phyloP scores from a whole-genome alignment of 2,888 invertebrate genomes.

The Diachrysia chrysitis region DNA sequence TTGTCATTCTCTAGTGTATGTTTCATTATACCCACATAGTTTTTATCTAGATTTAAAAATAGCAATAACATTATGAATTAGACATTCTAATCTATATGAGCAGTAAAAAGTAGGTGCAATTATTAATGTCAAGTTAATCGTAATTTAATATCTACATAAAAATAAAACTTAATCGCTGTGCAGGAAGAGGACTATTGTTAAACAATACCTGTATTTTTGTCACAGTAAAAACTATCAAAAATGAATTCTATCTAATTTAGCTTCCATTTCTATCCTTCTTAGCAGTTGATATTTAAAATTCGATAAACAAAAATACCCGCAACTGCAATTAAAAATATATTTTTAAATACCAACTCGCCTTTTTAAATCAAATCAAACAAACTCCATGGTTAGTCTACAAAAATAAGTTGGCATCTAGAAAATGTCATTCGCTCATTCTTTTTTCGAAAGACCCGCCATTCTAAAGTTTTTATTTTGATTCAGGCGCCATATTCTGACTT shows the following conservation, averaged over 20 bases:
- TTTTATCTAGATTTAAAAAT: slow-evolving; percentile 5
- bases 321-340: neutral
- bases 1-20: slow-evolving; percentile 15
- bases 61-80: neutral
- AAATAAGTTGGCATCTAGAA: slow-evolving; percentile 18
- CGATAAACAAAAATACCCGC: neutral
- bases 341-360: neutral
- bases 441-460: slow-evolving; percentile 44
- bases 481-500: slow-evolving; percentile 48
- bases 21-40: slow-evolving; percentile 16
- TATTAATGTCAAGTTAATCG: slow-evolving; percentile 22
- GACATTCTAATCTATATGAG: neutral
- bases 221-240: slow-evolving; percentile 30
- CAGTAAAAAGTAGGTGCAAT: neutral
- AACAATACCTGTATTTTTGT: slow-evolving; percentile 38
- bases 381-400: neutral
- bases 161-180: slow-evolving; percentile 15
- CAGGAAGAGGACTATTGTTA: slow-evolving; percentile 22
- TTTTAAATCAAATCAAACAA: neutral
- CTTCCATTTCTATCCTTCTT: too few species aligned
- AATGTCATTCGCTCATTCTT: slow-evolving; percentile 18
- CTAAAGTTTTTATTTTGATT: slow-evolving; percentile 35
- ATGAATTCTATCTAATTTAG: too few species aligned
- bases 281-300: too few species aligned
- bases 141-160: slow-evolving; percentile 9